Evolutionary conservation across 2,888 invertebrate species (phyloP), one percentile per base, ranked within the genome.

Genomic region (Melanotus villosus): DNA sequence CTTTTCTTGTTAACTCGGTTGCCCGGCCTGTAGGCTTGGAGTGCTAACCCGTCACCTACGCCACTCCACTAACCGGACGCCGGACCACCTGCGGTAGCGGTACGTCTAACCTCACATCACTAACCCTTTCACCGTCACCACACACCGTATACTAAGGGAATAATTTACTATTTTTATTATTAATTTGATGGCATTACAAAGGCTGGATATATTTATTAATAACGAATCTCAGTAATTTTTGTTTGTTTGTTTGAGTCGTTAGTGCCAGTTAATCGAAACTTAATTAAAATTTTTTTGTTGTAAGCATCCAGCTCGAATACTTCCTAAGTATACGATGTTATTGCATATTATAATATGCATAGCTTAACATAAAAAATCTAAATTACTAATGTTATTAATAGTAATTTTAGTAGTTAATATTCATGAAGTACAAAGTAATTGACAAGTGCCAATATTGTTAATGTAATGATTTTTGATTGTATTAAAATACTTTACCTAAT

Each of bases 21-120:
- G 83, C 82, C 83, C 83, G 83, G 83, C 83, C 82, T 83, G 80
- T 91, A 91, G 91, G 91, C 91, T 88, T 88, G 88, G 91, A 90
- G 91, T 91, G 92, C 91, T 91, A 91, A 91, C 90, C 79, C 81
- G 81, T 80, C 82, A 82, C 82, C 80, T 79, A 77, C 79, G 80
- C 80, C 87, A 87, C 87, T 77, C 81, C 78, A 81, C 82, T 82
- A 82, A 82, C 82, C 80, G 79, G 79, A 79, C 78, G 78, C 80
- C 81, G 80, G 81, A 80, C 80, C 80, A 79, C 78, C 80, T 79
- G 79, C 81, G 83, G 84, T 83, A 82, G 82, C 82, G 83, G 84
- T 83, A 83, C 80, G 83, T 83, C 81, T 81, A 82, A 82, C 82
- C 76, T 80, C 80, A 83, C 83, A 83, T 83, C 82, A 83, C 83